Evolutionary conservation across 1,140 invertebrate genomes (phyloP).

Genomic region (Drosophila ironensis): DNA sequence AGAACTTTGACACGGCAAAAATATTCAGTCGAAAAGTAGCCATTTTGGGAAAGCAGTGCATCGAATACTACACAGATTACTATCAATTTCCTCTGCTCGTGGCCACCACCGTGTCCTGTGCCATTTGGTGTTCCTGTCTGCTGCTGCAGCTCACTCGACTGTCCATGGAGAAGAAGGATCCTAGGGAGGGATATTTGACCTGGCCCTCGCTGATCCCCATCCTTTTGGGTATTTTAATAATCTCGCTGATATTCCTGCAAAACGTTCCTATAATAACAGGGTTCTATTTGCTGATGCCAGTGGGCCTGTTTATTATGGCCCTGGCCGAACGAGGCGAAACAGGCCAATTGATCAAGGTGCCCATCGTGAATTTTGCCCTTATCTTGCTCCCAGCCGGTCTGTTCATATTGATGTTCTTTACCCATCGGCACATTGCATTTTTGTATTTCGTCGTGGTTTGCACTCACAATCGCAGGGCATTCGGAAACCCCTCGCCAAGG

Average conservation of each 20-base stretch:
- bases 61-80: constrained; percentile 90
- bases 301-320: constrained; percentile 41
- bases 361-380: constrained; percentile 25
- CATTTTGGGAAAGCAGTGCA: constrained; percentile 83
- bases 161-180: background rate
- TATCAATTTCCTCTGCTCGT: constrained; percentile 86
- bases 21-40: background rate
- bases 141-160: constrained; percentile 3
- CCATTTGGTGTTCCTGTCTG: constrained; percentile 86
- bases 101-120: constrained; percentile 84
- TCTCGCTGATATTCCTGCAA: constrained; percentile 30
- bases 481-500: constrained; percentile 17
- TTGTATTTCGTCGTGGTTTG: constrained; percentile 19
- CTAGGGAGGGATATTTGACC: background rate
- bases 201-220: background rate
- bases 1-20: constrained; percentile 4
- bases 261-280: constrained; percentile 33
- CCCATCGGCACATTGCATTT: constrained; percentile 14
- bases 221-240: background rate
- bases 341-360: background rate
- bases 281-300: constrained; percentile 61
- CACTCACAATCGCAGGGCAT: constrained; percentile 25
- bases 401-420: constrained; percentile 53
- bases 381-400: constrained; percentile 35
- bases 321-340: constrained; percentile 20